Conservation (phyloP, 2,113 vertebrate genomes). For the Alosa alosa region DNA sequence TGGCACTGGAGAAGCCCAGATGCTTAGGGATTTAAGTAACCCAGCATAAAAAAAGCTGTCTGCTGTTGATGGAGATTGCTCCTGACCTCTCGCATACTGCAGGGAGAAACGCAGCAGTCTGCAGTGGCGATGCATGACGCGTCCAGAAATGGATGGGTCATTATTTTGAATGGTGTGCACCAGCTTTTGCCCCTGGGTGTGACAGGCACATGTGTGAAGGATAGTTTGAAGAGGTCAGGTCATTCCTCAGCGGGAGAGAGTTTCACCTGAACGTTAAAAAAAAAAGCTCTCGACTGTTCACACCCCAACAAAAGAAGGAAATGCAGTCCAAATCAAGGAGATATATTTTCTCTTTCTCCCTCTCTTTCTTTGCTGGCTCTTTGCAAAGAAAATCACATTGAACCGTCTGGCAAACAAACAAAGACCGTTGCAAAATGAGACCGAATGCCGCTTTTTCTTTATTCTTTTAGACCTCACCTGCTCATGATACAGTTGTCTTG, state of each 20-base stretch:
- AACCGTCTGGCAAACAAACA: not conserved
- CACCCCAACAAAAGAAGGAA: not conserved
- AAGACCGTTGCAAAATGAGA: constrained; percentile 1
- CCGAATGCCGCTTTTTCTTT: not conserved
- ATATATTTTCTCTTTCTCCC: not conserved
- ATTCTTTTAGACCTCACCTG: constrained; percentile 47
- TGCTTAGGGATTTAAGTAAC: not conserved
- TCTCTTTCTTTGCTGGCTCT: not conserved
- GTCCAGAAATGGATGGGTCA: not conserved
- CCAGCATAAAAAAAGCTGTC: not conserved
- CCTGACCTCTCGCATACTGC: not conserved
- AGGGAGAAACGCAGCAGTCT: not conserved
- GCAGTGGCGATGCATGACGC: not conserved
- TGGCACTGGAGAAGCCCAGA: not conserved
- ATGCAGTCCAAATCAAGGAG: not conserved
- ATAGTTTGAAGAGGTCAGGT: not conserved
- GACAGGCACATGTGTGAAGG: not conserved
- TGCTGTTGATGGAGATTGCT: constrained; percentile 2
- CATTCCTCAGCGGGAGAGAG: not conserved
- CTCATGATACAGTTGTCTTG: constrained; percentile 54
- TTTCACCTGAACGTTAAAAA: not conserved
- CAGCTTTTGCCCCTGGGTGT: not conserved
- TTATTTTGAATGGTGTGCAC: not conserved
- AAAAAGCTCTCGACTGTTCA: not conserved
- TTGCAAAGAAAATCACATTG: not conserved